Conservation (phyloP, 2,797 vertebrate genomes). For the Gymnoscopelus braueri region DNA sequence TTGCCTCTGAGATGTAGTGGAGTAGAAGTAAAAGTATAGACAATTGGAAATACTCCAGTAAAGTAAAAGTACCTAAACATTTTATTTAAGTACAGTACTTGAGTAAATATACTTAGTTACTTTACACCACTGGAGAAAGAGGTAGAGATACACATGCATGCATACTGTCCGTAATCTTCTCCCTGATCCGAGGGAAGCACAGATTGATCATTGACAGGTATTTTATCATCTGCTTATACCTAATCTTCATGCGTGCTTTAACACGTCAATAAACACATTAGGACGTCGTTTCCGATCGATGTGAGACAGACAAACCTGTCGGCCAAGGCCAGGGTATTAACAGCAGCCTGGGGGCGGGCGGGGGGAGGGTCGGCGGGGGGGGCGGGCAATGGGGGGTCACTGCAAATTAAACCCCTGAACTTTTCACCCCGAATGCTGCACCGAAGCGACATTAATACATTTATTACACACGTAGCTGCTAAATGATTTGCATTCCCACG, state of each 20-base stretch:
- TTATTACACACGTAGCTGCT: conserved; percentile 22
- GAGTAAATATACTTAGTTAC: too few species aligned
- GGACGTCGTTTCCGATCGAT: conserved; percentile 58
- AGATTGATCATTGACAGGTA: conserved; percentile 29
- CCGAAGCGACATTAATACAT: conserved; percentile 63
- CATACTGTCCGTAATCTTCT: background rate
- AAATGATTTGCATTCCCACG: conserved; percentile 62
- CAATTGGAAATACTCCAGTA: too few species aligned
- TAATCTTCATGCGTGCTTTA: conserved; percentile 45
- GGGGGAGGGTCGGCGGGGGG: too few species aligned
- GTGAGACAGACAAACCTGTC: conserved; percentile 47
- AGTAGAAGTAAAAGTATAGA: too few species aligned
- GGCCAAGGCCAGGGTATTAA: conserved; percentile 31
- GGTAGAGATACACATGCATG: background rate
- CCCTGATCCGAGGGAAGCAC: conserved; percentile 14
- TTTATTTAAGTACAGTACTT: too few species aligned
- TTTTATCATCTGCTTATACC: conserved; percentile 52
- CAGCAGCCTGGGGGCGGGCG: conserved; percentile 23
- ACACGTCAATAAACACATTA: conserved; percentile 67
- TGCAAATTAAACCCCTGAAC: conserved; percentile 67
- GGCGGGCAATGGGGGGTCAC: conserved; percentile 21
- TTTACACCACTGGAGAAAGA: too few species aligned
- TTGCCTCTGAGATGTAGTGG: too few species aligned
- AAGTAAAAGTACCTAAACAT: too few species aligned
- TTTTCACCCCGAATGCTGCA: conserved; percentile 60